Evolutionary conservation across 64 coral and sea anemone genomes (phyloP), one percentile per base, ranked within the genome.

Genomic region (Montipora cactus): DNA sequence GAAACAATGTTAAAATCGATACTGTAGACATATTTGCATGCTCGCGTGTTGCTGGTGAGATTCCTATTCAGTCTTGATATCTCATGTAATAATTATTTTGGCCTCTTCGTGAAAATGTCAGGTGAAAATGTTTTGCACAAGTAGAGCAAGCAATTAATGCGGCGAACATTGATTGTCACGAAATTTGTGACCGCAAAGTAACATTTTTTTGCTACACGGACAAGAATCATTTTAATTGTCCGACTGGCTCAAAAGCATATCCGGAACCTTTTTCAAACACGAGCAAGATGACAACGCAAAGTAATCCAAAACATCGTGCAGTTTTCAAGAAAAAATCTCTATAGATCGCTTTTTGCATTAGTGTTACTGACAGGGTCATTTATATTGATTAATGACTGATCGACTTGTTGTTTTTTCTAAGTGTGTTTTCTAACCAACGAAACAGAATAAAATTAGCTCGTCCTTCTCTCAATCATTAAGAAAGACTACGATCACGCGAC

Each of bases 101-200:
- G 7, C 28, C 18, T 23, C 53, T 71, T 81, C 21, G 16, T 79
- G 15, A 52, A 82, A 82, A 82, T 37, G 58, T 67, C 14, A 50
- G n/a, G 18, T 48, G 2, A 86, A 85, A 49, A 25, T 8, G 45
- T 64, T 5, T 67, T 70, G 5, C 13, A 49, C 81, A 85, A 86
- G 64, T 47, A 46, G 44, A 72, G 67, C 71, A 50, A 51, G 37
- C n/a, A 59, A 78, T 78, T 78, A 71, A 86, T 72, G 67, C 44
- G 62, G 13, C 37, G 37, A 37, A 70, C 21, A 7, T 5, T 49
- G 22, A 10, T 71, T 67, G 64, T 86, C 82, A 86, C 82, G 82
- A 67, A 86, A 8, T 61, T 67, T 83, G 7, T 47, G 10, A 37
- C 46, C 15, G 11, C 11, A 19, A 23, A 71, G 19, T 3, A 21